These are phyloP conservation scores for Varecia variegata DNA, from an alignment of 2,797 vertebrate genomes.

Conservation along the genomic window DNA sequence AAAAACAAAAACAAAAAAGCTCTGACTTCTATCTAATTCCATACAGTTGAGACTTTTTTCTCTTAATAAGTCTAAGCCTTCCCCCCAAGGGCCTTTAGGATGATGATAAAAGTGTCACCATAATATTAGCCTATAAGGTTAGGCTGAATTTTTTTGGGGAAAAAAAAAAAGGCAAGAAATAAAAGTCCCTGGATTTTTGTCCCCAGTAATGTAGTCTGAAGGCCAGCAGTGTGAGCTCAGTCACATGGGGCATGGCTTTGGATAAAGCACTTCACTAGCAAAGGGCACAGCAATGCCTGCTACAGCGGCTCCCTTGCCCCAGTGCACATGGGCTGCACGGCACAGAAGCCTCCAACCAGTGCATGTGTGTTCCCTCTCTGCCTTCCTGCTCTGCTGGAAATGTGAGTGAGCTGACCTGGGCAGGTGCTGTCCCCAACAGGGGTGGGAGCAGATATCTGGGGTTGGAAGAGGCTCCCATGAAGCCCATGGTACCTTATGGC, in stretches of 20 bases:
- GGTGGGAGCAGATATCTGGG: neutral
- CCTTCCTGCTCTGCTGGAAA: neutral
- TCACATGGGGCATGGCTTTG: neutral
- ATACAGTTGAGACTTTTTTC: neutral
- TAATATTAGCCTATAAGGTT: neutral
- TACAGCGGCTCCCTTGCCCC: neutral
- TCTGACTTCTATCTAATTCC: neutral
- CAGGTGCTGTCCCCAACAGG: no score
- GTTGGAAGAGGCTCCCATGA: neutral
- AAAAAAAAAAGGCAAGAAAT: neutral
- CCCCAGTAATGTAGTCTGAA: neutral
- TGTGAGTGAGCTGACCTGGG: neutral
- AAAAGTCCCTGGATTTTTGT: neutral
- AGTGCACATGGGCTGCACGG: accelerated
- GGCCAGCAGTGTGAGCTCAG: neutral
- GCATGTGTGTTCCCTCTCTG: neutral
- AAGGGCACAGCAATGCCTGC: neutral
- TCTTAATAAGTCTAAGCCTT: neutral
- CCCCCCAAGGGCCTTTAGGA: neutral
- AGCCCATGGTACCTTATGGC: neutral
- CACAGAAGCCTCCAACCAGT: accelerated
- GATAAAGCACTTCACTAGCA: neutral
- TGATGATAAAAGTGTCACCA: neutral
- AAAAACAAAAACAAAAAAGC: neutral
- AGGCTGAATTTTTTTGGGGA: neutral